phyloP scores from a whole-genome alignment of 2,888 invertebrate species.

The Drosophila quasianomalipes region DNA sequence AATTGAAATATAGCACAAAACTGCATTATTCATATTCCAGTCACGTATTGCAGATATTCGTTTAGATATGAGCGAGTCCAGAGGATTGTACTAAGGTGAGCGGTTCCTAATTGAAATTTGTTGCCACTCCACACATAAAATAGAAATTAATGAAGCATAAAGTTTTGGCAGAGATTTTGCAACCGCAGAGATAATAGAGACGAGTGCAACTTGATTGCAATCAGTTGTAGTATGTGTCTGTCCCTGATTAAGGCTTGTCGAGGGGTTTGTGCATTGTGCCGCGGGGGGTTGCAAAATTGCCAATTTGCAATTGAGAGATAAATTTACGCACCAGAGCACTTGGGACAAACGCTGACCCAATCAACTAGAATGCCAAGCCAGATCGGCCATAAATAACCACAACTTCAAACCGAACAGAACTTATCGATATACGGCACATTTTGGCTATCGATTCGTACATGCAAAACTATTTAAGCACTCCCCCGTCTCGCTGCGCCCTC shows the following conservation, averaged over 20 bases:
- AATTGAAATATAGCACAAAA: conserved; percentile 16
- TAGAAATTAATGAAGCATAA: conserved; percentile 72
- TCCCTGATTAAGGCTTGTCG: conserved; percentile 60
- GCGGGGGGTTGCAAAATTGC: conserved; percentile 58
- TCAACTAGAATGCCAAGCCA: conserved; percentile 58
- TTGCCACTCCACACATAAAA: conserved; percentile 27
- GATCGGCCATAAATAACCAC: conserved; percentile 27
- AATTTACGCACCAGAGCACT: conserved; percentile 68
- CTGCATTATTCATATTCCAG: conserved; percentile 41
- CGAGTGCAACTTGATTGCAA: conserved; percentile 66
- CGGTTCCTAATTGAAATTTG: conserved; percentile 52
- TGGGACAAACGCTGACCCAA: conserved; percentile 61
- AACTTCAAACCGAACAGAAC: conserved; percentile 25
- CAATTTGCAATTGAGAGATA: conserved; percentile 63
- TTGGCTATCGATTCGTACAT: conserved; percentile 38
- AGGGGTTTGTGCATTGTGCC: conserved; percentile 26
- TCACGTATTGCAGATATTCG: conserved; percentile 37
- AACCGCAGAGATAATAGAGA: conserved; percentile 64
- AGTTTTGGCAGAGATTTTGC: conserved; percentile 47
- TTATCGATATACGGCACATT: conserved; percentile 29
- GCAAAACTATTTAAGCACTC: conserved; percentile 52
- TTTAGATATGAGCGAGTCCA: conserved; percentile 10
- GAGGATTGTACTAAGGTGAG: conserved; percentile 13
- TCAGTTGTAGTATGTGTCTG: conserved; percentile 40
- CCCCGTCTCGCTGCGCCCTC: background rate